phyloP scores from a whole-genome alignment of 2,888 invertebrate genomes.

The Synanthedon myopaeformis region DNA sequence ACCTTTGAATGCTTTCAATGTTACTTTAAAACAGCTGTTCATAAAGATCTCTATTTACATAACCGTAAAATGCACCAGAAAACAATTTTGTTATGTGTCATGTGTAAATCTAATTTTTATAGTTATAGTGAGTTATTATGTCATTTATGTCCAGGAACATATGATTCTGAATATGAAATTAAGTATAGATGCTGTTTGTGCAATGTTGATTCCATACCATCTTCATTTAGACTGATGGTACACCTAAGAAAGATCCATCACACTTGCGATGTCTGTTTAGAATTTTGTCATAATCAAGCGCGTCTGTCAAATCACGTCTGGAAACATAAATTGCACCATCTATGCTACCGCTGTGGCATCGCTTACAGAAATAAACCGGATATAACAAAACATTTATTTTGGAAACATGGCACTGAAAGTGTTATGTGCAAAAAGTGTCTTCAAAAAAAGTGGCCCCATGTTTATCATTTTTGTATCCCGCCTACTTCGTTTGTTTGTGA shows the following conservation, averaged over 20 bases:
- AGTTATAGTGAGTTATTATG: conserved; percentile 89
- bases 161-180: conserved; percentile 74
- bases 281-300: conserved; percentile 82
- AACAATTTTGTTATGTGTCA: conserved; percentile 83
- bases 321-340: conserved; percentile 89
- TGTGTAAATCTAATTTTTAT: conserved; percentile 89
- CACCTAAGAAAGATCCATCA: conserved; percentile 87
- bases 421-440: conserved; percentile 85
- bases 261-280: conserved; percentile 88
- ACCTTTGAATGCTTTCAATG: conserved; percentile 90
- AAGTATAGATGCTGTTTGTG: conserved; percentile 88
- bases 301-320: conserved; percentile 88
- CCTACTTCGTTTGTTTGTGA: conserved; percentile 84
- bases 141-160: conserved; percentile 86
- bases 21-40: conserved; percentile 79
- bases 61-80: conserved; percentile 90
- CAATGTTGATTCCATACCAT: conserved; percentile 80
- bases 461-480: conserved; percentile 90
- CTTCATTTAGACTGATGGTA: conserved; percentile 89
- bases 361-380: conserved; percentile 90
- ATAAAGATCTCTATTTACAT: conserved; percentile 88
- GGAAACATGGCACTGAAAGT: conserved; percentile 94
- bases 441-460: conserved; percentile 92
- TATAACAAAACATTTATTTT: conserved; percentile 89
- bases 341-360: conserved; percentile 89